Evolutionary conservation across 2,888 invertebrate species (phyloP).

Genomic region (Pseudeuparius sepicola): DNA sequence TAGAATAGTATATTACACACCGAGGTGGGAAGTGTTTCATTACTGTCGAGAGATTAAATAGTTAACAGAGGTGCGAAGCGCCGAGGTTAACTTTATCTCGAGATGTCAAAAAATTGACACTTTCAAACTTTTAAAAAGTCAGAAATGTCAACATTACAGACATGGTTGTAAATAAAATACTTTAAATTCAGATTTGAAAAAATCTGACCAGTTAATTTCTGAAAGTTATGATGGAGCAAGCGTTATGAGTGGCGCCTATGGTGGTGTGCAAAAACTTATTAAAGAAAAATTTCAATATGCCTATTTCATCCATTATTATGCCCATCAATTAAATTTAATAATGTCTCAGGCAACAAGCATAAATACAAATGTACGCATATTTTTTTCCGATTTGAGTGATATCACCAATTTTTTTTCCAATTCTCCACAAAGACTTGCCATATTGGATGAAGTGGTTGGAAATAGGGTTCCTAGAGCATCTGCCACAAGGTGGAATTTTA

Average conservation of each 20-base stretch:
- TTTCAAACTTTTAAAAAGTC: no score
- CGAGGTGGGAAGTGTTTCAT: no score
- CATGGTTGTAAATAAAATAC: no score
- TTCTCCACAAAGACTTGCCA: slow-evolving; percentile 9
- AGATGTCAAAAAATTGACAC: no score
- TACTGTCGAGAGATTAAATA: no score
- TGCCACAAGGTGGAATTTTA: slow-evolving; percentile 12
- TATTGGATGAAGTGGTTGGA: slow-evolving; percentile 13
- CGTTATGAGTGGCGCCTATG: no score
- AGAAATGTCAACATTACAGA: no score
- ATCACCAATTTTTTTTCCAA: slow-evolving; percentile 4
- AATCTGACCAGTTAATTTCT: slow-evolving; percentile 12
- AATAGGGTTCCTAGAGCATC: slow-evolving; percentile 11
- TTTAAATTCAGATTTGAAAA: slow-evolving; percentile 7
- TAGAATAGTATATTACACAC: no score
- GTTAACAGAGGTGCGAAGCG: no score
- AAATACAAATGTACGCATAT: slow-evolving; percentile 8
- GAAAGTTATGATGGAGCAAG: slow-evolving; percentile 18
- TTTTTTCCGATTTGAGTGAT: slow-evolving; percentile 1
- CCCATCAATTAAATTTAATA: slow-evolving; percentile 14
- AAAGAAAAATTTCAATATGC: slow-evolving; percentile 5
- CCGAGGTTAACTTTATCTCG: no score
- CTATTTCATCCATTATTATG: slow-evolving; percentile 9
- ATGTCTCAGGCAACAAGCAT: slow-evolving; percentile 10
- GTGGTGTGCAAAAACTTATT: slow-evolving; percentile 13